phyloP scores from a whole-genome alignment of 2,797 vertebrate species.

The Crocidura indochinensis region DNA sequence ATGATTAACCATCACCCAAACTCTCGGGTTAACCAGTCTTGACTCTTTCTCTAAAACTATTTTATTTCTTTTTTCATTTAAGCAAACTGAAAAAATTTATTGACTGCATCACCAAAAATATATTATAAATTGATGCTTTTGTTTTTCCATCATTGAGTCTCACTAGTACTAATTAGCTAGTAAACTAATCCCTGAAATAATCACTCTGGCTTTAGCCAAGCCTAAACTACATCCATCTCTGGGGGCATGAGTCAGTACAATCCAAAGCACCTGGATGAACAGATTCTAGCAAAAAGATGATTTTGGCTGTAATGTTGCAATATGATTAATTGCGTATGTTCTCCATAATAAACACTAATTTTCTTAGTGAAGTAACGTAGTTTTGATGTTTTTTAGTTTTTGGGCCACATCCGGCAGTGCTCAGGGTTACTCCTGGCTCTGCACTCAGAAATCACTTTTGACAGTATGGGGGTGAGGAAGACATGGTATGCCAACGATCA shows the following conservation, averaged over 20 bases:
- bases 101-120: constrained; percentile 34
- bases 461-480: too few species aligned
- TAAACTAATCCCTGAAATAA: constrained; percentile 37
- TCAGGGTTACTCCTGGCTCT: too few species aligned
- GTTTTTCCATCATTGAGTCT: constrained; percentile 39
- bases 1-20: constrained; percentile 23
- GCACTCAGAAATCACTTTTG: too few species aligned
- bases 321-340: constrained; percentile 43
- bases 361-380: too few species aligned
- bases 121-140: constrained; percentile 42
- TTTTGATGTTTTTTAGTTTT: too few species aligned
- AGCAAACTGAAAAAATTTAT: constrained; percentile 59
- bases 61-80: neutral
- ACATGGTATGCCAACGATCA: too few species aligned
- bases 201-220: constrained; percentile 36
- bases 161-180: constrained; percentile 43
- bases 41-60: neutral
- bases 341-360: constrained; percentile 16
- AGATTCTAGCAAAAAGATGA: constrained; percentile 14
- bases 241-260: constrained; percentile 10
- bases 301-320: neutral
- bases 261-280: constrained; percentile 36
- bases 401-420: too few species aligned
- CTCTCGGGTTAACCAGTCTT: constrained; percentile 43
- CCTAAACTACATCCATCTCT: constrained; percentile 23